Conservation (phyloP, 2,888 invertebrate genomes). For the Synergus laeviventris region DNA sequence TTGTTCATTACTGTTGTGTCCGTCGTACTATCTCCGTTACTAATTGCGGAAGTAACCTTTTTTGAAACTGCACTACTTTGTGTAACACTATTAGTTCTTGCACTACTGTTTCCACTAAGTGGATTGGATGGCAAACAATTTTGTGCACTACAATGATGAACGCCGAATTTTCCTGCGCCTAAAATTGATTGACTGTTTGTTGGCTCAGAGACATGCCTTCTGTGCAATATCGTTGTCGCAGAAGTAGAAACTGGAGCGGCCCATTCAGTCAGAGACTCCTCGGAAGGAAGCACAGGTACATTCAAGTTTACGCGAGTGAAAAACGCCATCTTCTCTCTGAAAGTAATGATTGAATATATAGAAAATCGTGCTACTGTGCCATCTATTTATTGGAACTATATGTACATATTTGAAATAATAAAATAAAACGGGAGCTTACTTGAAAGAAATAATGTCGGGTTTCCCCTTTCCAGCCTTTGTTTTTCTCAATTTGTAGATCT, state of each 20-base stretch:
- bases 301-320: slow-evolving; percentile 89
- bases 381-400: too few species aligned
- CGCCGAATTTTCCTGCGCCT: slow-evolving; percentile 41
- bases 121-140: slow-evolving; percentile 20
- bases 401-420: not conserved
- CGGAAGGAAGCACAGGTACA: slow-evolving; percentile 86
- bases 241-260: slow-evolving; percentile 33
- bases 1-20: not conserved
- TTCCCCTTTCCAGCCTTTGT: slow-evolving; percentile 91
- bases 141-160: slow-evolving; percentile 27
- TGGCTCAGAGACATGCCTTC: slow-evolving; percentile 69
- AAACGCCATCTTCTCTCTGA: slow-evolving; percentile 97
- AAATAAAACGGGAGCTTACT: slow-evolving; percentile 80
- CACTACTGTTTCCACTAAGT: slow-evolving; percentile 1
- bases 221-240: slow-evolving; percentile 56
- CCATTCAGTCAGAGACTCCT: slow-evolving; percentile 75
- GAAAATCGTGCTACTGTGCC: not conserved
- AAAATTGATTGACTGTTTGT: slow-evolving; percentile 52
- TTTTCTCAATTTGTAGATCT: slow-evolving; percentile 93
- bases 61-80: slow-evolving; percentile 42
- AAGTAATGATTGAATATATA: slow-evolving; percentile 62
- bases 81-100: slow-evolving; percentile 42
- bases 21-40: not conserved
- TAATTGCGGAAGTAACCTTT: slow-evolving; percentile 26
- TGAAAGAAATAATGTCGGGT: slow-evolving; percentile 94